Base-by-base conservation (phyloP, 2,888 invertebrate genomes). In the Tachina lurida region DNA sequence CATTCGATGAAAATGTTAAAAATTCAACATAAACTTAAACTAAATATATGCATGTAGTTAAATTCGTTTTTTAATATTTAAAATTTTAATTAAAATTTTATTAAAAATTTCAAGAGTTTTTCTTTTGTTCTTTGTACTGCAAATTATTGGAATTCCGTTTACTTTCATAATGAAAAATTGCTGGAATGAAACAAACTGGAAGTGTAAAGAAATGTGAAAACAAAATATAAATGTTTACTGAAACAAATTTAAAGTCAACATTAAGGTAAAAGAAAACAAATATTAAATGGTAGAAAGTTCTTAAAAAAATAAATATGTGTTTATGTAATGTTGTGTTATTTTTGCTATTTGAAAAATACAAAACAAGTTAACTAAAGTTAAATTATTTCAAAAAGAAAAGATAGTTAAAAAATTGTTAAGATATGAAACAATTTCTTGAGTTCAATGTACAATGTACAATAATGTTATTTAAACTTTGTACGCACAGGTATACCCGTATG, bases 201-300 rank as follows among this genome's bases (percentile, higher is more conserved):
- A 49, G 10, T 68, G 19, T 62, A 80, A 80, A 39, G 45, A 54
- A 47, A 47, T 47, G 56, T 10, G 63, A 73, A 17, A 45, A n/a
- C 31, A 31, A 15, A 1, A 47, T 58, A 68, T 49, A 65, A 63
- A 62, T 52, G 19, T 67, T 52, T 45, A 22, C 41, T 58, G 10
- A 71, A 77, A 71, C 54, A 71, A 83, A 65, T 77, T 82, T 71
- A 52, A 83, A 71, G 71, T 83, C 76, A 83, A 77, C 52, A 77
- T 83, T 65, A 71, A 77, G 76, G 71, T 83, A 65, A 65, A 76
- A 39, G 62, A 71, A 76, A 71, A 71, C 71, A 83, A 83, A 82
- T 82, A 82, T 76, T 76, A 63, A 71, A 63, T 82, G 65, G 17
- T 9, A 65, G 49, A 82, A 71, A 71, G 43, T 70, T 76, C 58